Conservation (phyloP, 2,113 vertebrate genomes). For the Phylloscopus trochilus region DNA sequence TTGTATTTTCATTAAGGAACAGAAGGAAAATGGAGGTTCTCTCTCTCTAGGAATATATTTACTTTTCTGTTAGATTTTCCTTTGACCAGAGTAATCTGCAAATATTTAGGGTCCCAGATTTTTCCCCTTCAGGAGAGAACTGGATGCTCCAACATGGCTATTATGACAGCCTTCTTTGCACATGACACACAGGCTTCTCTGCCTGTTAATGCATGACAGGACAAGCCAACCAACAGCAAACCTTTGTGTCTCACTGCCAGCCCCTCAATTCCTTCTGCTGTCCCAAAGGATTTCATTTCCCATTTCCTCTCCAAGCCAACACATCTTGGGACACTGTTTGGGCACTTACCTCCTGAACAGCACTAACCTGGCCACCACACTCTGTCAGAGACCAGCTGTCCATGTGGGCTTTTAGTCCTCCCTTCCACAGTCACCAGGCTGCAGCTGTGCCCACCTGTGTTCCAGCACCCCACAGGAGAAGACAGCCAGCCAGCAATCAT, state of each 20-base stretch:
- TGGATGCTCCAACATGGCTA: neutral
- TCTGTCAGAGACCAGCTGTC: neutral
- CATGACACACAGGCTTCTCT: neutral
- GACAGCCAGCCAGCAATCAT: neutral
- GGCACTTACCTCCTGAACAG: fast-evolving
- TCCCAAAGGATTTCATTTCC: neutral
- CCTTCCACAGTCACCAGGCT: neutral
- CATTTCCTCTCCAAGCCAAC: neutral
- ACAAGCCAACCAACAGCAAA: neutral
- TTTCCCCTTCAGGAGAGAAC: neutral
- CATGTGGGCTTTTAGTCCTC: fast-evolving
- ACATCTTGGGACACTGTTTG: neutral
- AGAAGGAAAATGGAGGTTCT: neutral
- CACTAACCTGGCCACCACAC: neutral
- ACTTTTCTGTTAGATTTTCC: neutral
- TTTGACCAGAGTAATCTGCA: neutral
- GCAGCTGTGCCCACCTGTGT: neutral
- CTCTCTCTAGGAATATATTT: neutral
- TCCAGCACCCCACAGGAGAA: neutral
- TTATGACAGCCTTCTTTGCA: neutral
- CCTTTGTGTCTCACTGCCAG: neutral
- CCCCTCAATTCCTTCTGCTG: neutral
- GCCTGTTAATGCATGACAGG: neutral
- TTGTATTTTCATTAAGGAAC: neutral
- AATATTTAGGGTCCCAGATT: neutral